Evolutionary conservation across 2,113 vertebrate genomes (phyloP).

Genomic region (Xenopus borealis): DNA sequence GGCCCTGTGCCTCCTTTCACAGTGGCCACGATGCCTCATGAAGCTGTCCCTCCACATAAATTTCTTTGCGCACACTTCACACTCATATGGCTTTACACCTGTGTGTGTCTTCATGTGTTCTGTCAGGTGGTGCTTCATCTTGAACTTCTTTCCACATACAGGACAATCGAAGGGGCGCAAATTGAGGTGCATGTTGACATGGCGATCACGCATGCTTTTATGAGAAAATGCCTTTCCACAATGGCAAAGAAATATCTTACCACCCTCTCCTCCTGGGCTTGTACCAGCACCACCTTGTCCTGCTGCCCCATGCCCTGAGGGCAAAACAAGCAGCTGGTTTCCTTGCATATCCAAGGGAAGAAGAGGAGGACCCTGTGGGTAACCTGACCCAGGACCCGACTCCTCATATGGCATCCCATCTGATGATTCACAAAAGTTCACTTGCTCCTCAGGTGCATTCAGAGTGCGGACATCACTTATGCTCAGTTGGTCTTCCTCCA

Average conservation of each 20-base stretch:
- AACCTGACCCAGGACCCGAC: slow-evolving; percentile 26
- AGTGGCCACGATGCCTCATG: slow-evolving; percentile 85
- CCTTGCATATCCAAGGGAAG: slow-evolving; percentile 84
- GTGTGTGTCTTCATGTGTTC: slow-evolving; percentile 97
- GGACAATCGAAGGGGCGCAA: slow-evolving; percentile 89
- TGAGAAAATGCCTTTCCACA: slow-evolving; percentile 91
- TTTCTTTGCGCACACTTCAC: slow-evolving; percentile 80
- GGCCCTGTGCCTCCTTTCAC: slow-evolving; percentile 72
- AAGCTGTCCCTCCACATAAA: slow-evolving; percentile 97
- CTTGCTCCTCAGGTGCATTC: slow-evolving; percentile 60
- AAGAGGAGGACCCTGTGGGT: slow-evolving; percentile 67
- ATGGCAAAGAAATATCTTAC: slow-evolving; percentile 89
- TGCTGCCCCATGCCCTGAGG: slow-evolving; percentile 62
- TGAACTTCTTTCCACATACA: slow-evolving; percentile 88
- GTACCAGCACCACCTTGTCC: slow-evolving; percentile 45
- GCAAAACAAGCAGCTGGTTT: slow-evolving; percentile 72
- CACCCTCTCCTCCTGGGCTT: slow-evolving; percentile 39
- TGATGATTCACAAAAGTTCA: slow-evolving; percentile 77
- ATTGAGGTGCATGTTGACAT: slow-evolving; percentile 95
- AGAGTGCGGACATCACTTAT: slow-evolving; percentile 84
- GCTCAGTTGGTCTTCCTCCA: slow-evolving; percentile 60
- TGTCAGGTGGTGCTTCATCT: slow-evolving; percentile 94
- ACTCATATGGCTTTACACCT: slow-evolving; percentile 86
- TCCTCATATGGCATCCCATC: slow-evolving; percentile 78
- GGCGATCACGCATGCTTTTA: slow-evolving; percentile 88